Percentiles rank a stretch among this genome's conserved stretches.
phyloP scores from a whole-genome alignment of 1,140 invertebrate species.

The Drosophila pachea region DNA sequence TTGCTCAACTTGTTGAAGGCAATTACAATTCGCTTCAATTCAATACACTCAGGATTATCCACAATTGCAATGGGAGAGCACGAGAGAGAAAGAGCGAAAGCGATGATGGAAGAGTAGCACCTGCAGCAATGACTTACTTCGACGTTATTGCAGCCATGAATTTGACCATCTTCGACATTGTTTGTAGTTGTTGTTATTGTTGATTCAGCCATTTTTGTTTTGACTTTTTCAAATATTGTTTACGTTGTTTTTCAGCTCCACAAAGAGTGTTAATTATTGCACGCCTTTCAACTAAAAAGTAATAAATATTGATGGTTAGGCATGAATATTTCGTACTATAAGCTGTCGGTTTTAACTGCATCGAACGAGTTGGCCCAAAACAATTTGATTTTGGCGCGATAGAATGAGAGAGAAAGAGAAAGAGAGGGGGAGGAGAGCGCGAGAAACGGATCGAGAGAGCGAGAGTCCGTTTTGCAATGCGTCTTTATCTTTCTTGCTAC shows the following conservation, averaged over 20 bases:
- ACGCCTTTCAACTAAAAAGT: constrained; percentile 54
- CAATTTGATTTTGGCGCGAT: constrained; percentile 29
- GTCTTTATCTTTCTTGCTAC: neutral
- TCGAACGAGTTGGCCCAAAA: constrained; percentile 43
- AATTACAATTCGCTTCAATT: too few species aligned
- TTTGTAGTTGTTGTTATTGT: constrained; percentile 60
- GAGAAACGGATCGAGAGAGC: too few species aligned
- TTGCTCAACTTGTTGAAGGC: too few species aligned
- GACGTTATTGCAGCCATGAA: constrained; percentile 71
- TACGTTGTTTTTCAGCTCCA: constrained; percentile 30
- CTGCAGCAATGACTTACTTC: constrained; percentile 58
- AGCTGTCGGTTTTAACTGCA: constrained; percentile 48
- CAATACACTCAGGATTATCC: too few species aligned
- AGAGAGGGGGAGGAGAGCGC: too few species aligned
- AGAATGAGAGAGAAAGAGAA: neutral
- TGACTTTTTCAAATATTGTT: constrained; percentile 12
- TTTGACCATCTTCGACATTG: constrained; percentile 65
- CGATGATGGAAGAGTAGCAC: constrained; percentile 6
- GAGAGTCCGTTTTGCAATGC: neutral
- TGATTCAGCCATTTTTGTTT: constrained; percentile 66
- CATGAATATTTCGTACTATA: neutral
- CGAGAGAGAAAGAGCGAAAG: constrained; percentile 1
- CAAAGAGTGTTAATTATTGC: constrained; percentile 57
- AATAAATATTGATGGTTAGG: constrained; percentile 35
- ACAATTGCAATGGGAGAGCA: neutral